Base-by-base conservation (phyloP, 2,113 vertebrate species). In the Cranoglanis bouderius region DNA sequence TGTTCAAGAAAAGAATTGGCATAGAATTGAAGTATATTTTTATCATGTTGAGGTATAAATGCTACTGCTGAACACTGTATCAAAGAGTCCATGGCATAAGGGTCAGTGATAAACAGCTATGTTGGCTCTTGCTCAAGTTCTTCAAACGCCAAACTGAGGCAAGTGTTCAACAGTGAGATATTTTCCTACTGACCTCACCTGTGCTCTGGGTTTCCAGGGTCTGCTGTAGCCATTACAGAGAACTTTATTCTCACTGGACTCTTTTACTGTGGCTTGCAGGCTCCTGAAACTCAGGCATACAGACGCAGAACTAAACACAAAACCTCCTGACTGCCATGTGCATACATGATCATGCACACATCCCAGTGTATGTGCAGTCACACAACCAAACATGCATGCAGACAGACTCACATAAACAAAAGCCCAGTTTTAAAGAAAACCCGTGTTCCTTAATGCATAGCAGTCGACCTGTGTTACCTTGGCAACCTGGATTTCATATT, bases 401-500 rank as follows among this genome's bases (percentile, higher is more conserved):
- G 6, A 35, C 19, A 61, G 1, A 82, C 40, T 40, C 75, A 40
- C 67, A 83, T 92, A 93, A 92, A 90, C 92, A 93, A 82, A 91
- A 91, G 91, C 90, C 24, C 26, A 84, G 51, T 49, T 53, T 72
- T 84, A 40, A 26, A 74, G 51, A 83, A 89, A 89, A 55, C 16
- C 91, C 92, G 93, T 93, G 92, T 94, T 94, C 95, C 92, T 93
- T 94, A 95, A 94, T 94, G 94, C 93, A 93, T 92, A 91, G 92
- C 91, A 90, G 92, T 93, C 82, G 65, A 93, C 91, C 94, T 94
- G 93, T 94, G 96, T 96, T 84, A 88, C 90, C 90, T 85, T 75
- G 94, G 95, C 95, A 95, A 94, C 90, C 72, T 94, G 88, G 88
- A 92, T 78, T 95, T 94, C 93, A 90, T 94, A 95, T 95, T 95